Evolutionary conservation across 2,113 vertebrate species (phyloP).

Genomic region (Poeciliopsis occidentalis): DNA sequence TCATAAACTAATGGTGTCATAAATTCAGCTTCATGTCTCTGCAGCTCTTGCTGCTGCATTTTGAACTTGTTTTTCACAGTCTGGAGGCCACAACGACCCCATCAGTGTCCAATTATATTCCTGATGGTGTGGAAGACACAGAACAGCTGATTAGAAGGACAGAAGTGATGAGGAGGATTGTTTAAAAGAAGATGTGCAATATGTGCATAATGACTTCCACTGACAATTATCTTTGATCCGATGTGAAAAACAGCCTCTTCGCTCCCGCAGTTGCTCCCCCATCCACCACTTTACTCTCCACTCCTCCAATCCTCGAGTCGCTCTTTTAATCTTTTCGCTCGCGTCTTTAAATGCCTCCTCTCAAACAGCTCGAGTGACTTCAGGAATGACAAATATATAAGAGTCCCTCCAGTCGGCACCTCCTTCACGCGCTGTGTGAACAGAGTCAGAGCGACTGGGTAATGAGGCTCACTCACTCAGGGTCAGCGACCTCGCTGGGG

Average conservation of each 20-base stretch:
- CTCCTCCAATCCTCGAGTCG: slow-evolving; percentile 16
- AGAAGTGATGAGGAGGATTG: slow-evolving; percentile 50
- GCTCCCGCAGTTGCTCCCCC: background rate
- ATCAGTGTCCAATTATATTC: slow-evolving; percentile 68
- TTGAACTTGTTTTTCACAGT: slow-evolving; percentile 6
- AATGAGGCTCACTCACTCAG: slow-evolving; percentile 72
- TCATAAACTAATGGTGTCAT: background rate
- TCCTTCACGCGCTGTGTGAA: slow-evolving; percentile 22
- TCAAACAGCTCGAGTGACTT: slow-evolving; percentile 38
- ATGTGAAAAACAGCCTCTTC: slow-evolving; percentile 15
- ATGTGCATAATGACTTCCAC: slow-evolving; percentile 66
- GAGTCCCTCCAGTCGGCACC: slow-evolving; percentile 23
- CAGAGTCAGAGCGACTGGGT: slow-evolving; percentile 66
- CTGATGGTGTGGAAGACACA: slow-evolving; percentile 28
- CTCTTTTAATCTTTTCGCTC: slow-evolving; percentile 57
- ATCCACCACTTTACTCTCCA: slow-evolving; percentile 23
- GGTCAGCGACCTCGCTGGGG: slow-evolving; percentile 63
- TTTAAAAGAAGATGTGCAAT: slow-evolving; percentile 54
- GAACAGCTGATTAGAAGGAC: slow-evolving; percentile 51
- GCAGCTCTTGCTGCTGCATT: slow-evolving; percentile 1
- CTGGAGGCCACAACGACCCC: slow-evolving; percentile 34
- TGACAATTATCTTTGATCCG: slow-evolving; percentile 77
- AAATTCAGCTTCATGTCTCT: slow-evolving; percentile 29
- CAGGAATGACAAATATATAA: slow-evolving; percentile 64
- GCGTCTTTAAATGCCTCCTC: slow-evolving; percentile 38